Base-by-base conservation (phyloP, 2,113 vertebrate species). In the Noturus placidus region DNA sequence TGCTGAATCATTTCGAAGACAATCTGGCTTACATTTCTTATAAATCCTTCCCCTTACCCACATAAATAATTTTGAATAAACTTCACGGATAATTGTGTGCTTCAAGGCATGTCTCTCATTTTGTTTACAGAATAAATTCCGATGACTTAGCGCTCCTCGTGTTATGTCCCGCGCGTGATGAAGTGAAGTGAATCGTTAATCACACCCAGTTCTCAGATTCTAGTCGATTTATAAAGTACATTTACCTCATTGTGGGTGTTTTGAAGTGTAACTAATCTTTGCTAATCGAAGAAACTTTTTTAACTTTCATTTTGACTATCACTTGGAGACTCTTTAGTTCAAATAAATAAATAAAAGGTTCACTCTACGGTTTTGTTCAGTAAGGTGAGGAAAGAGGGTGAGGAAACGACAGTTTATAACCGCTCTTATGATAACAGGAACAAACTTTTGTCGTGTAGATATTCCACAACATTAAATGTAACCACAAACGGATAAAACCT, bases 11-110 rank as follows among this genome's bases (percentile, higher is more conserved):
- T 72, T 72, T 15, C 15, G 6, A 15, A 35, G 19, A 72, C 33
- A 77, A 74, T 50, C 86, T 54, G 61, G 30, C 82, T 42, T n/a
- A 8, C 20, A 78, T 77, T 61, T 63, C 38, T 83, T 78, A 59
- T 42, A 77, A 77, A 83, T 56, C 77, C n/a, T 22, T 27, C 82
- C 46, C 22, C 69, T 78, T 83, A 78, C 83, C 22, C 67, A 0
- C 33, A 70, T 72, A 10, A 77, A 83, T 83, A 67, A 77, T 57
- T 76, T 77, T 30, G 11, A 27, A 35, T n/a, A 78, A 83, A 86
- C 80, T 69, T 83, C 76, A 83, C 10, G 61, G 85, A 61, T 69
- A 79, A 78, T 56, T 52, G n/a, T 79, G 70, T 83, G 10, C 22
- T 70, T 69, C 8, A 2, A 59, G 27, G 56, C 56, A 15, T 7